Evolutionary conservation across 2,113 vertebrate genomes (phyloP), one percentile per base, ranked within the genome.

Genomic region (Lonchura striata): DNA sequence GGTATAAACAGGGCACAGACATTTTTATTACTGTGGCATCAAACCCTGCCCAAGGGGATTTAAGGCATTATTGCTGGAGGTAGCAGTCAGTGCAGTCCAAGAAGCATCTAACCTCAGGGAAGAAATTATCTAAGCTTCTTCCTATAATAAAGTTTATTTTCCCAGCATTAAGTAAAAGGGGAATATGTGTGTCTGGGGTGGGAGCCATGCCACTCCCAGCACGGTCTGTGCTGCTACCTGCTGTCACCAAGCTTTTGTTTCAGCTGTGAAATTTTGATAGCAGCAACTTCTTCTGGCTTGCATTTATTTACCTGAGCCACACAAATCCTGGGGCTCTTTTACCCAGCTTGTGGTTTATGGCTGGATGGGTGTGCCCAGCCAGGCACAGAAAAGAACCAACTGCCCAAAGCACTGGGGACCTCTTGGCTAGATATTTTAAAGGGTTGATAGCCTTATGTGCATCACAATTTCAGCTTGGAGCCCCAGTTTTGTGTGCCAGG

Each of bases 11-110:
- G 93, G 72, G 33, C 60, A 41, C 47, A 50, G 86, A 54, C 68
- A 13, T 52, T 82, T 94, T 94, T 89, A 96, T 95, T 92, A 41
- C 90, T 44, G 66, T 70, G 84, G 82, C 85, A 63, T 94, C 92
- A 94, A 88, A 60, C 60, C 46, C 75, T 87, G 87, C 75, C 89
- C 89, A 23, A 54, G 71, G 91, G 89, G 83, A 94, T 95, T 84
- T 82, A 94, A 91, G 66, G 56, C 30, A 1, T 93, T 92, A 56
- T 82, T 88, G 81, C 90, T 74, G 71, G 54, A 85, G 79, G 87
- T 46, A 78, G 81, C 83, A 91, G 71, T 52, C 60, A 49, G 52
- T 7, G 42, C 64, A 74, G 87, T 77, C 82, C 77, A 69, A 85
- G 88, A n/a, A 85, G 75, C 59, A 25, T 50, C 84, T 54, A 72